Evolutionary conservation across 2,113 vertebrate species (phyloP).

Genomic region (Eudyptes chrysolophus): DNA sequence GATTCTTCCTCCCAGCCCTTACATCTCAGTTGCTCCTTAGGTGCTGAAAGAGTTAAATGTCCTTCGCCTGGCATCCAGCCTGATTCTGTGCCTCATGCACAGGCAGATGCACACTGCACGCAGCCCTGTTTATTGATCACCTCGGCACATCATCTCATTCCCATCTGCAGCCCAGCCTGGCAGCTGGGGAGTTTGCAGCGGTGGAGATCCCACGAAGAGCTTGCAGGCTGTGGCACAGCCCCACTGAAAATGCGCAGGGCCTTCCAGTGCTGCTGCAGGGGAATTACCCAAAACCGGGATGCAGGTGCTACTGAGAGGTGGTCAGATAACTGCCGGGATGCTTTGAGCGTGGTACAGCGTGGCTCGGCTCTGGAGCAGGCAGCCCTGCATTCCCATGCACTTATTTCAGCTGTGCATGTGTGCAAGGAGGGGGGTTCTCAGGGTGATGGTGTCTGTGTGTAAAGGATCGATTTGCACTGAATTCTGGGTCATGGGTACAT

Average conservation of each 20-base stretch:
- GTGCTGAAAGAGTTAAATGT: neutral
- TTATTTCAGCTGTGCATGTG: fast-evolving
- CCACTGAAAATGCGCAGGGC: neutral
- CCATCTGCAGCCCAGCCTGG: neutral
- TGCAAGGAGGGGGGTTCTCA: neutral
- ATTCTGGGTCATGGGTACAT: fast-evolving
- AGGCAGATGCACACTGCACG: fast-evolving
- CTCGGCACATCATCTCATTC: neutral
- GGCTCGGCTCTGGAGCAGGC: neutral
- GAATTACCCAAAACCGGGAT: neutral
- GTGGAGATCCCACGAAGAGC: neutral
- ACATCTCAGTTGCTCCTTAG: neutral
- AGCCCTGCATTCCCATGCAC: fast-evolving
- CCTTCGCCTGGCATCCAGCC: neutral
- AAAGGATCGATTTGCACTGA: neutral
- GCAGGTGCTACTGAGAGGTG: fast-evolving
- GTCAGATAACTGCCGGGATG: fast-evolving
- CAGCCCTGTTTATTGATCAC: fast-evolving
- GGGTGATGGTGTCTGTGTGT: neutral
- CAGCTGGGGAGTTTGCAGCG: neutral
- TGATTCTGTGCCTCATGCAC: neutral
- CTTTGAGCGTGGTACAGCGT: fast-evolving
- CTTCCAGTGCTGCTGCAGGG: neutral
- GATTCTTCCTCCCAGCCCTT: neutral
- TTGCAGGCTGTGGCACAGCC: neutral